Conservation (phyloP, 30 jellyfish, hydroid and myxozoan species). For the Cassiopea andromeda region DNA sequence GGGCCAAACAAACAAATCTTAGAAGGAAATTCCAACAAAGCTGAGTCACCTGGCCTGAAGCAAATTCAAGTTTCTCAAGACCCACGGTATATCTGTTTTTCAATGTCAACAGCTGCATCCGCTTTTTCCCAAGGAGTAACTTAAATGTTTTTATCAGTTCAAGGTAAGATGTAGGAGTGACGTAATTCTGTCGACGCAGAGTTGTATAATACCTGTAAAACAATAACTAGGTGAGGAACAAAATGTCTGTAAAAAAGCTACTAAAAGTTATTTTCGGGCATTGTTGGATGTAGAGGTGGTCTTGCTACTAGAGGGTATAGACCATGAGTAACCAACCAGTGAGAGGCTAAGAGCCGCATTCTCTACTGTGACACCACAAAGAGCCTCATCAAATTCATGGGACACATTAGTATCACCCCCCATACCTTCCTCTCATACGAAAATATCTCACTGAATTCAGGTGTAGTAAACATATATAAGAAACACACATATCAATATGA, state of each 20-base stretch:
- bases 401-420: no score
- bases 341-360: no score
- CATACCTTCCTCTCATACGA: no score
- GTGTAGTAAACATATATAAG: no score
- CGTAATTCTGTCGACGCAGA: constrained; percentile 75
- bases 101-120: constrained; percentile 56
- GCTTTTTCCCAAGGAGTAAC: constrained; percentile 52
- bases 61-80: constrained; percentile 70
- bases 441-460: no score
- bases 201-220: constrained; percentile 48
- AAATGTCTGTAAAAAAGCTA: not conserved
- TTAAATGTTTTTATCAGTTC: constrained; percentile 65
- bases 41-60: constrained; percentile 50
- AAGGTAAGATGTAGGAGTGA: constrained; percentile 73
- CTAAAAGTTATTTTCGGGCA: not conserved
- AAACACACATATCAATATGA: no score
- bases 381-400: no score
- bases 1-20: not conserved
- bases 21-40: not conserved
- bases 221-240: not conserved
- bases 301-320: no score
- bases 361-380: no score
- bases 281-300: not conserved
- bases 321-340: no score
- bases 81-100: constrained; percentile 63